Evolutionary conservation across 2,888 invertebrate species (phyloP), one percentile per base, ranked within the genome.

Genomic region (Dasypogon diadema): DNA sequence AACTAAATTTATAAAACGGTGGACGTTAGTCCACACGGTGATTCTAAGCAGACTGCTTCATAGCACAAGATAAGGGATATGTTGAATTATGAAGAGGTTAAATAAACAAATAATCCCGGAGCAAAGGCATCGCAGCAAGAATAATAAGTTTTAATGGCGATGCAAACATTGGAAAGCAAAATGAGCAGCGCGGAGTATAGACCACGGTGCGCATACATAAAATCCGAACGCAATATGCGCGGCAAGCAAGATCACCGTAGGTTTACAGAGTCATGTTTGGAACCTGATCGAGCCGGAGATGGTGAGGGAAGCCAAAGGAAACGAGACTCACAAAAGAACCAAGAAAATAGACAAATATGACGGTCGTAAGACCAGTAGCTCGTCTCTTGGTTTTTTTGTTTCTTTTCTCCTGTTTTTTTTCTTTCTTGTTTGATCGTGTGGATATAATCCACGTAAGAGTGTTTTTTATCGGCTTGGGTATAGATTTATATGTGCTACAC

Each of bases 361-460:
- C 56, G 68, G 73, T 65, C 75, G 76, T 75, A 77, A 77, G 75
- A 78, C 76, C 76, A 76, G 84, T 96, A 93, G 88, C 75, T 87
- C 75, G 75, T 72, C 65, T 76, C 74, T n/a, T 42, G 68, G 37
- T 70, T 63, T 55, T 74, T 46, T 86, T 87, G 86, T 85, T 84
- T 85, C 85, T 85, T 87, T 87, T 88, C 86, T 85, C 84, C 86
- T 87, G 46, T 87, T 83, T 87, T 88, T 87, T 88, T 87, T 86
- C 87, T 85, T 86, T 85, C 34, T 75, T 73, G 58, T 58, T 58
- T 86, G 83, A 83, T 85, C 85, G 84, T 82, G 79, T 77, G 78
- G 77, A 75, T 68, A 79, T 79, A 77, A 78, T 81, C 82, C 82
- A 83, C 87, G 87, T 87, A 87, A 87, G 83, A 85, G 83, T 81